phyloP scores from a whole-genome alignment of 2,888 invertebrate species.

The Tetrapedia diversipes region DNA sequence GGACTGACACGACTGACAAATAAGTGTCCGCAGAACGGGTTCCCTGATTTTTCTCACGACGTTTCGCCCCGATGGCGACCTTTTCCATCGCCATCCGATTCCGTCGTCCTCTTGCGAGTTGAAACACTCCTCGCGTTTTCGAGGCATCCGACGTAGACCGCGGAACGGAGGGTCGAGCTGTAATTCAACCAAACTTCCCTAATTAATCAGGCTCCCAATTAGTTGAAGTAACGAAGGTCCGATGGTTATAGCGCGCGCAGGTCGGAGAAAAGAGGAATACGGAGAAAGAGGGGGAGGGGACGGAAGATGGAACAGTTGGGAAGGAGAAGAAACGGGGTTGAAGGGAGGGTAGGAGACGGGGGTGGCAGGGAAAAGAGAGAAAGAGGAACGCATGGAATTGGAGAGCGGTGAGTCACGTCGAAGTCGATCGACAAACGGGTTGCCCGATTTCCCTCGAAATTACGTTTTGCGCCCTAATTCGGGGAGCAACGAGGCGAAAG shows the following conservation, averaged over 20 bases:
- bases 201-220: constrained; percentile 74
- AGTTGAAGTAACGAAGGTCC: constrained; percentile 68
- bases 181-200: constrained; percentile 72
- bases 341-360: constrained; percentile 3
- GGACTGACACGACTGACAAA: no score
- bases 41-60: constrained; percentile 13
- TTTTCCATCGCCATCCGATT: neutral
- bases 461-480: constrained; percentile 66
- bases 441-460: constrained; percentile 70
- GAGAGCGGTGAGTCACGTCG: constrained; percentile 62
- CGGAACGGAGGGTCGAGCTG: constrained; percentile 56
- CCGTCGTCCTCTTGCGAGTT: constrained; percentile 16
- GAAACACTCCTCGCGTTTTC: constrained; percentile 64
- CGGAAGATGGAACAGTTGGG: constrained; percentile 7
- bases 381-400: constrained; percentile 47
- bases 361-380: constrained; percentile 20
- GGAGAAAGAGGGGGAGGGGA: neutral
- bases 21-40: no score
- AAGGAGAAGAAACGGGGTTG: constrained; percentile 28
- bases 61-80: neutral
- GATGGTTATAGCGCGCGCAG: constrained; percentile 54
- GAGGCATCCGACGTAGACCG: constrained; percentile 54
- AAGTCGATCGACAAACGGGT: constrained; percentile 68
- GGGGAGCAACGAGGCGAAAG: constrained; percentile 17
- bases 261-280: neutral